Percentiles rank a stretch among this genome's conserved stretches.
These are phyloP conservation scores for Thymelicus lineola DNA, from an alignment of 2,888 invertebrate genomes.

Conservation along the genomic window DNA sequence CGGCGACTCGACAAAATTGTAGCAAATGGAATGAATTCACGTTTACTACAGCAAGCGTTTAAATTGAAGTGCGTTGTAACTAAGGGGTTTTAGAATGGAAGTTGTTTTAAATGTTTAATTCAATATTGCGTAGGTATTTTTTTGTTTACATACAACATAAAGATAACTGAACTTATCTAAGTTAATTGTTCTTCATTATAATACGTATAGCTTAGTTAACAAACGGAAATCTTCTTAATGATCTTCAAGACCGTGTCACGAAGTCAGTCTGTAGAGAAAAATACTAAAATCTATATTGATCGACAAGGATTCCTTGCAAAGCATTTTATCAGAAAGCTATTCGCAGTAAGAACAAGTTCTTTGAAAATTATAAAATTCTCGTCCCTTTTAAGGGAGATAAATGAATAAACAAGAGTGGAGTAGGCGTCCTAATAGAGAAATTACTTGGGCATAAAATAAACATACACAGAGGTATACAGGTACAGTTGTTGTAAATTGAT, in stretches of 20 bases:
- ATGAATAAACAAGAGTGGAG: slow-evolving; percentile 46
- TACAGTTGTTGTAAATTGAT: slow-evolving; percentile 70
- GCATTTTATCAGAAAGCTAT: slow-evolving; percentile 25
- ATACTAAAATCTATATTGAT: slow-evolving; percentile 12
- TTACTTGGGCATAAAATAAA: slow-evolving; percentile 77
- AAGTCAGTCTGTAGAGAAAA: neutral
- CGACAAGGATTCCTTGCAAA: slow-evolving; percentile 6
- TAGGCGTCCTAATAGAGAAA: slow-evolving; percentile 77
- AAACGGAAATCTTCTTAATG: neutral
- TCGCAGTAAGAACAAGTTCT: slow-evolving; percentile 36
- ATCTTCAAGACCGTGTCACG: neutral
- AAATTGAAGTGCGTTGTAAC: neutral
- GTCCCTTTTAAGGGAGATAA: slow-evolving; percentile 41
- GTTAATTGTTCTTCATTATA: too few species aligned
- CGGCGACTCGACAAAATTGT: slow-evolving; percentile 32
- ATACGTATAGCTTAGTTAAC: too few species aligned
- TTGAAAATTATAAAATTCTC: slow-evolving; percentile 43
- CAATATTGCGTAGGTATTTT: neutral
- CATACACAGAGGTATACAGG: slow-evolving; percentile 54
- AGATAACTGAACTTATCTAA: too few species aligned
- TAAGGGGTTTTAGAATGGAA: neutral
- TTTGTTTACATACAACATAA: neutral
- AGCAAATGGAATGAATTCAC: slow-evolving; percentile 27
- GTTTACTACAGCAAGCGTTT: slow-evolving; percentile 6
- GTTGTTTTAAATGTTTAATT: neutral